Percentiles rank a stretch among this genome's conserved stretches.
Evolutionary conservation across 2,888 invertebrate genomes (phyloP).

Genomic region (Ephialtes manifestator): DNA sequence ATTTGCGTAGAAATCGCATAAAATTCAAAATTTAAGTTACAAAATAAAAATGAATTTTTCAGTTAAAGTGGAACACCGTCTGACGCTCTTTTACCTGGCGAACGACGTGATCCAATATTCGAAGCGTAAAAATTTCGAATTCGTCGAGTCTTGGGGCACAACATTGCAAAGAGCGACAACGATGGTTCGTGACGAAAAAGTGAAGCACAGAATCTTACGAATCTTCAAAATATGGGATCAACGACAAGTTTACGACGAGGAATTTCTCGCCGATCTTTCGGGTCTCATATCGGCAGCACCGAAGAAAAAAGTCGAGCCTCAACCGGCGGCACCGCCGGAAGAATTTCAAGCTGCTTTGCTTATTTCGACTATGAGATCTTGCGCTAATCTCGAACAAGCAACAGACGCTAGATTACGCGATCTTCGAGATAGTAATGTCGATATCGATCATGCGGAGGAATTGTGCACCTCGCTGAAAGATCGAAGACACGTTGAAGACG

Average conservation of each 20-base stretch:
- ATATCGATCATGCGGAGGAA: constrained; percentile 92
- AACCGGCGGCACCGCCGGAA: constrained; percentile 86
- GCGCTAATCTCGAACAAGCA: constrained; percentile 83
- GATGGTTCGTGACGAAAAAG: constrained; percentile 95
- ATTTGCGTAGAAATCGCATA: no score
- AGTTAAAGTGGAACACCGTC: constrained; percentile 94
- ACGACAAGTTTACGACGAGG: constrained; percentile 95
- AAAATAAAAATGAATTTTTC: constrained; percentile 68
- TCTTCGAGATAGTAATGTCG: constrained; percentile 90
- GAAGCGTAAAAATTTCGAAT: constrained; percentile 95
- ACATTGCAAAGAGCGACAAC: constrained; percentile 96
- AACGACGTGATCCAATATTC: constrained; percentile 99
- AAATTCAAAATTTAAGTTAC: no score
- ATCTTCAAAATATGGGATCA: constrained; percentile 99
- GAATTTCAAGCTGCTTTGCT: constrained; percentile 91
- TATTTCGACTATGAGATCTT: constrained; percentile 84
- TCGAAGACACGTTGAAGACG: constrained; percentile 94
- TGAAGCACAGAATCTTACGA: constrained; percentile 94
- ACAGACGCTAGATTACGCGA: constrained; percentile 84
- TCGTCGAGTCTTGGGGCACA: constrained; percentile 97
- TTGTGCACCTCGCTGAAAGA: constrained; percentile 95
- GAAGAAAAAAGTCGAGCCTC: constrained; percentile 89
- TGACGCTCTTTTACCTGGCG: constrained; percentile 97
- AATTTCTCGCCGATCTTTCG: constrained; percentile 94
- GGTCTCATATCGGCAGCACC: constrained; percentile 94